Evolutionary conservation across 1,140 invertebrate species (phyloP), one percentile per base, ranked within the genome.

Genomic region (Propsilocerus akamusi): DNA sequence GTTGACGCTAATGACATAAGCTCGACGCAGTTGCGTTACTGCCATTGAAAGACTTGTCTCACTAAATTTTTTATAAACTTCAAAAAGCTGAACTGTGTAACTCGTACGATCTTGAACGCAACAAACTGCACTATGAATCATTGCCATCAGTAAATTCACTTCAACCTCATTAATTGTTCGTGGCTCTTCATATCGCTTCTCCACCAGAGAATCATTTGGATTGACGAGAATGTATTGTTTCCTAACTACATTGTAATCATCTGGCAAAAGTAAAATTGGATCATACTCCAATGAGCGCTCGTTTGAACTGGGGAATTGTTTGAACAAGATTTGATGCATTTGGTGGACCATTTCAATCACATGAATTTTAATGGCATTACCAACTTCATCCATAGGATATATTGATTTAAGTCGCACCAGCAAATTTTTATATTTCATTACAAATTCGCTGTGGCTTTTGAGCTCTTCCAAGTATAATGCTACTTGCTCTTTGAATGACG

Each of bases 31-130:
- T 54, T 75, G 73, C 0, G 65, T 58, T 53, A 83, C 72, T 0
- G 75, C 76, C 0, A 65, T 65, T 41, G 72, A 59, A 2, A 84
- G 57, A 0, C 80, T 56, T 30, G 63, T 65, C 49, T 84, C 79
- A 0, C 76, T 71, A 63, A 78, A 84, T 52, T 79, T 72, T 53
- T 83, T 78, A 55, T 82, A 84, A 24, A 83, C 72, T 53, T 75
- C 72, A 52, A 80, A 81, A n/a, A 83, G 59, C 26, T 81, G 77
- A 55, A 76, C 74, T 1, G 72, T 72, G 65, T 72, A 78, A 0
- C 71, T 71, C 5, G 71, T 69, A 55, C 75, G 73, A 53, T 82
- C 76, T 22, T 71, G 68, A 17, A 66, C 67, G 49, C 71, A 73
- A 49, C 73, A 75, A 53, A 85, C 65, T 0, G 77, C 74, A 56